Evolutionary conservation across 1,140 invertebrate species (phyloP).

Genomic region (Brachionus plicatilis): DNA sequence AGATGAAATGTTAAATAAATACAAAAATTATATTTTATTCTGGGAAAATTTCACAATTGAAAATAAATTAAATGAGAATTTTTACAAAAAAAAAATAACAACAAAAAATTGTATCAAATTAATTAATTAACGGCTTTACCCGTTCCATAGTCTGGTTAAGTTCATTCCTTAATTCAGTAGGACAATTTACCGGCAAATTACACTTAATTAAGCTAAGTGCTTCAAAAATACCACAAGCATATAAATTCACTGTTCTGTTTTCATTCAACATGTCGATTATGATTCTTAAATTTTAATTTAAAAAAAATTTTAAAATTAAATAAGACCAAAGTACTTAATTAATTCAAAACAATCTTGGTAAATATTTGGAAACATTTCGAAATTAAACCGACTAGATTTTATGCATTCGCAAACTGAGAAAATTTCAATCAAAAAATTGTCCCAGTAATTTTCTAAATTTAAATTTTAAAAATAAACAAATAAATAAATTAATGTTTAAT

Average conservation of each 20-base stretch:
- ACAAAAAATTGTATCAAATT: not conserved
- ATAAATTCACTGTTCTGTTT: not conserved
- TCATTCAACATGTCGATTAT: not conserved
- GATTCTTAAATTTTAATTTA: not conserved
- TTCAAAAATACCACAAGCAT: not conserved
- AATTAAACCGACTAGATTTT: not conserved
- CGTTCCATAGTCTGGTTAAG: not conserved
- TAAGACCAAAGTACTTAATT: not conserved
- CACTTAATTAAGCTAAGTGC: not conserved
- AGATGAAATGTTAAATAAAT: too few species aligned
- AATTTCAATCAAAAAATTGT: not conserved
- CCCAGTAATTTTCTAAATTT: not conserved
- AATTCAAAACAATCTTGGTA: not conserved
- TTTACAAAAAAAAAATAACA: not conserved
- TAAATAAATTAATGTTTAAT: not conserved
- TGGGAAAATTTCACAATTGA: not conserved
- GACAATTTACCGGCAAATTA: not conserved
- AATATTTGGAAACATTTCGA: not conserved
- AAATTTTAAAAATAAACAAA: not conserved
- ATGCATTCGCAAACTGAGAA: not conserved
- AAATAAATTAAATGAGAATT: not conserved
- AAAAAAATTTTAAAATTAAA: not conserved
- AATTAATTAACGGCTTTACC: not conserved
- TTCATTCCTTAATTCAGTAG: not conserved
- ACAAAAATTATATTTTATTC: not conserved